Evolutionary conservation across 2,797 vertebrate species (phyloP), one percentile per base, ranked within the genome.

Genomic region (Glyptemys insculpta): DNA sequence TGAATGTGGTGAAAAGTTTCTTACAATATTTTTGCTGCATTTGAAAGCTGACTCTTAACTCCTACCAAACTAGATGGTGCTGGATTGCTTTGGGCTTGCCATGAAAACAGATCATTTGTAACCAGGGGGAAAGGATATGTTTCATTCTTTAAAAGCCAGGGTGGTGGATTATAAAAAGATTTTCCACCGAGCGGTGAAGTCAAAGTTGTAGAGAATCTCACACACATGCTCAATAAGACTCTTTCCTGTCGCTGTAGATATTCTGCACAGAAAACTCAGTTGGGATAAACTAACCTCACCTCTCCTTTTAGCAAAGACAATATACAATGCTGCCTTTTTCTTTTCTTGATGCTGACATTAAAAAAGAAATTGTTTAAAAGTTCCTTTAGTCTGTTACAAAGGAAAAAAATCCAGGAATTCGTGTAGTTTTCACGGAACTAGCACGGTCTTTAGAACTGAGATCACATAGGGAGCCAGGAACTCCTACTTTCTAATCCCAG

Each of bases 401-500:
- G 21, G 65, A 84, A 65, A n/a, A n/a, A 72, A 23, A 72, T 93
- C 54, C 21, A 89, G 68, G 56, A 47, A 72, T 89, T 83, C 85
- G 81, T 85, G 76, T 56, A 18, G 10, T 68, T 87, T 91, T 88
- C 94, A 93, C 76, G 79, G 1, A 4, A 84, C 5, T 18, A 44
- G 27, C 44, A 31, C 5, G 10, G 16, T 50, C 16, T 50, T 31
- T 54, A 79, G 49, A 27, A 53, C 68, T 86, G 86, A 72, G 59
- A 81, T 41, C 37, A 0, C 0, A 44, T 44, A 93, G n/a, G 74
- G 44, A 94, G 0, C 0, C 0, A 0, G 27, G 1, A 0, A 8
- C 31, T 21, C 25, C 34, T 44, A 2, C 1, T 21, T 23, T 16
- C 29, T 87, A 82, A 87, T 47, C 62, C 12, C n/a, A 6, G 11